Evolutionary conservation across 2,888 invertebrate genomes (phyloP).

Genomic region (Matsumyia berberina): DNA sequence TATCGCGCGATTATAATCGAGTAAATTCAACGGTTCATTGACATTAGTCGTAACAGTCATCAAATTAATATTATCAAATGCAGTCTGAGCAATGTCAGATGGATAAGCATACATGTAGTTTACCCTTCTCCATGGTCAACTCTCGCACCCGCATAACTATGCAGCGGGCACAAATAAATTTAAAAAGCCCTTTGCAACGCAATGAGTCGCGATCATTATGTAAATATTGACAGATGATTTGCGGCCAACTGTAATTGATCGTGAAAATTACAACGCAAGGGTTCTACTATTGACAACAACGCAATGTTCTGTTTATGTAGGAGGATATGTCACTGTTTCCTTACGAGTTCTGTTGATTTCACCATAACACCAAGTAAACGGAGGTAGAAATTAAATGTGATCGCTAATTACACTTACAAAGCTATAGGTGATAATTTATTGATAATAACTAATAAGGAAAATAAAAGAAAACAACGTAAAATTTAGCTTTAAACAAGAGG

Average conservation of each 20-base stretch:
- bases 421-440: slow-evolving; percentile 7
- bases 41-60: slow-evolving; percentile 22
- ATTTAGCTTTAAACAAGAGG: not conserved
- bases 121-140: slow-evolving; percentile 14
- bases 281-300: not conserved
- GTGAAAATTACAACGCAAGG: slow-evolving; percentile 31
- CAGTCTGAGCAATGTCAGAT: slow-evolving; percentile 17
- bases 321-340: slow-evolving; percentile 3
- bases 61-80: slow-evolving; percentile 6
- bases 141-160: slow-evolving; percentile 33
- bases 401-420: not conserved
- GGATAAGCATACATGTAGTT: slow-evolving; percentile 6
- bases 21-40: slow-evolving; percentile 24
- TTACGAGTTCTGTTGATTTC: not conserved
- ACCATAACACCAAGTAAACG: not conserved
- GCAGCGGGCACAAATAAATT: slow-evolving; percentile 31
- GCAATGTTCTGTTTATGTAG: slow-evolving; percentile 12
- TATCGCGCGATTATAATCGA: slow-evolving; percentile 21
- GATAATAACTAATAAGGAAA: not conserved
- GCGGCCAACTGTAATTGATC: slow-evolving; percentile 23
- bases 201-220: slow-evolving; percentile 30
- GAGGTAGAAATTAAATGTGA: not conserved
- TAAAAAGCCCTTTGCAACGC: slow-evolving; percentile 21
- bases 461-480: not conserved
- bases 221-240: slow-evolving; percentile 62